Evolutionary conservation across 2,113 vertebrate genomes (phyloP), one percentile per base, ranked within the genome.

Genomic region (Lophochroa leadbeateri): DNA sequence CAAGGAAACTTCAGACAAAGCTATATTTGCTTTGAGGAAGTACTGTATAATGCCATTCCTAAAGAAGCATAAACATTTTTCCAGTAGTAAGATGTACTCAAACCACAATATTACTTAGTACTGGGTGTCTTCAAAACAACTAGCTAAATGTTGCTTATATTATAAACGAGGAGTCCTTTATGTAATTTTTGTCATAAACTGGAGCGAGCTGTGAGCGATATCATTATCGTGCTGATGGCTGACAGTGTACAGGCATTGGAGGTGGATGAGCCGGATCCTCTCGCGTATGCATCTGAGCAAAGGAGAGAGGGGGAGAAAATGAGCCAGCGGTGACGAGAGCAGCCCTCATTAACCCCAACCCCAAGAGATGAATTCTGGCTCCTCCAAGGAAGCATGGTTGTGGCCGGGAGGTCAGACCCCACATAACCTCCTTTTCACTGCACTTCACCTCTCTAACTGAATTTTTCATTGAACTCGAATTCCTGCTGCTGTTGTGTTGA

Each of bases 171-270:
- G 93, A 98, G 98, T 98, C 98, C 96, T 97, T 39, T 63, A 6
- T 92, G 96, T 94, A 41, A 76, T 88, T 95, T 75, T 97, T 95
- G 99, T 99, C 99, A 99, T 99, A 99, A 99, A 97, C 99, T 99
- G 97, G 99, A 99, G 95, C 99, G 98, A 7, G 99, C 99, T 98
- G 99, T 99, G 98, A 99, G 99, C 90, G 99, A 99, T 84, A 99
- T 98, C 96, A 99, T 98, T 98, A 99, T 99, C 82, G 99, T 99
- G 90, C 99, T 99, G 97, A 99, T 99, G 93, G 99, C 99, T 17
- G 99, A 99, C 57, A 99, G 98, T 0, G 99, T 99, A 58, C 99
- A 99, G 31, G 99, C 99, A 49, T 98, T 99, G 86, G 99, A 99
- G 4, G 99, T 98, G 16, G 99, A 99, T 18, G 99, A 98, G 47